A percentile compares a stretch with the other conserved stretches of the same genome.
phyloP scores from a whole-genome alignment of 2,113 vertebrate genomes.

The Clarias magur region DNA sequence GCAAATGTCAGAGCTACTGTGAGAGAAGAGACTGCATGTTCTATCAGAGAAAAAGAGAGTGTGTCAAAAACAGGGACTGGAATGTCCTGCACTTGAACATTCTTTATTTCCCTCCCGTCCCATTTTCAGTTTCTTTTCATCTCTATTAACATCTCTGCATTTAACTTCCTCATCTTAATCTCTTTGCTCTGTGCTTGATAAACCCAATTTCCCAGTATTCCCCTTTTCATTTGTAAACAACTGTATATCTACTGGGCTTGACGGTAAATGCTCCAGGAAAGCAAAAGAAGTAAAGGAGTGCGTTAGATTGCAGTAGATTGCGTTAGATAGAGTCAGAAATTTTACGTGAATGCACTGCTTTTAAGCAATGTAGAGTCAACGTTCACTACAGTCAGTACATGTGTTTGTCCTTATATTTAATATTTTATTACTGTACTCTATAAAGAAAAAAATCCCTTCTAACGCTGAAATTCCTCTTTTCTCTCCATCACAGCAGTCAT shows the following conservation, averaged over 20 bases:
- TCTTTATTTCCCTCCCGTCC: conserved; percentile 31
- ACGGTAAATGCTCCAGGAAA: not conserved
- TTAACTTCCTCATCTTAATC: not conserved
- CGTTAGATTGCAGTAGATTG: conserved; percentile 15
- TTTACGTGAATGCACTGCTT: not conserved
- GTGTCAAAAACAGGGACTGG: conserved; percentile 24
- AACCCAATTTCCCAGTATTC: not conserved
- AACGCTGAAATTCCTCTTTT: conserved; percentile 53
- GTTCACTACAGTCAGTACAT: not conserved
- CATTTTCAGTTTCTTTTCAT: conserved; percentile 4
- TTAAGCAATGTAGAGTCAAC: not conserved
- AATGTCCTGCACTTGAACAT: conserved; percentile 49
- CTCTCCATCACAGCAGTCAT: conserved; percentile 83
- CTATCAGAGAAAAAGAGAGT: conserved; percentile 5
- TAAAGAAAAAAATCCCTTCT: not conserved
- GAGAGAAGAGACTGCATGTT: conserved; percentile 45
- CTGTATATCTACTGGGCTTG: not conserved
- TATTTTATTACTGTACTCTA: not conserved
- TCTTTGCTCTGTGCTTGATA: not conserved
- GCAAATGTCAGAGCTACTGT: conserved; percentile 41
- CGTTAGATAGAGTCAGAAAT: not conserved
- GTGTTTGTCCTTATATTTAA: not conserved
- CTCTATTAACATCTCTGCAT: not conserved
- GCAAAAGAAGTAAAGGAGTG: not conserved
- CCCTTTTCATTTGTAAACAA: not conserved